Evolutionary conservation across 2,888 invertebrate genomes (phyloP).

Genomic region (Aspidiotus destructor): DNA sequence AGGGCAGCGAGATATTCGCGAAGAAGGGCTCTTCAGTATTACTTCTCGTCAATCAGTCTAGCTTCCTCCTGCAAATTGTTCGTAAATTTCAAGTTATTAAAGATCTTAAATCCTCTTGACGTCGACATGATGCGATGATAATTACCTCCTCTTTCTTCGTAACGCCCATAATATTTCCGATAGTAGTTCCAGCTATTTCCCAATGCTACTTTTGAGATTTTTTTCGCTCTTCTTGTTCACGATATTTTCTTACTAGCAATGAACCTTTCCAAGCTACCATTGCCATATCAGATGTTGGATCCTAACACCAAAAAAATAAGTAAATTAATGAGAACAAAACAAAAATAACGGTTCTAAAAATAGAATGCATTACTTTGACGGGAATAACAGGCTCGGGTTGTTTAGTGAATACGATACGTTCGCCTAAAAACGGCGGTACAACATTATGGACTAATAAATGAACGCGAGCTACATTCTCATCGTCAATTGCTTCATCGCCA

Average conservation of each 20-base stretch:
- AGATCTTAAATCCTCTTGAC: background rate
- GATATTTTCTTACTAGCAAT: slow-evolving; percentile 72
- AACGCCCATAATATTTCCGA: slow-evolving; percentile 96
- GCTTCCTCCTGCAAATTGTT: slow-evolving; percentile 40
- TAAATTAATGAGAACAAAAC: background rate
- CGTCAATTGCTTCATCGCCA: slow-evolving; percentile 86
- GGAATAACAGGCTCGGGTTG: slow-evolving; percentile 99
- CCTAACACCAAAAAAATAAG: slow-evolving; percentile 43
- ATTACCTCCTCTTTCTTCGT: slow-evolving; percentile 57
- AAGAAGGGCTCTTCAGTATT: too few species aligned
- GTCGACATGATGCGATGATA: background rate
- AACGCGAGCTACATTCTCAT: slow-evolving; percentile 87
- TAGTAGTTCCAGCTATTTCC: slow-evolving; percentile 92
- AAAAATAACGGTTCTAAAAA: background rate
- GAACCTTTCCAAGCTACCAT: slow-evolving; percentile 89
- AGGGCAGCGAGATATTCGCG: too few species aligned
- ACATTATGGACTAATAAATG: slow-evolving; percentile 96
- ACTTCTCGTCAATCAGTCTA: slow-evolving; percentile 51
- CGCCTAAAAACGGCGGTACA: slow-evolving; percentile 96
- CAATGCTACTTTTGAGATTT: slow-evolving; percentile 98
- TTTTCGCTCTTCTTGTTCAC: slow-evolving; percentile 93
- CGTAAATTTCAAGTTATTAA: slow-evolving; percentile 14
- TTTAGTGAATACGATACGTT: slow-evolving; percentile 96
- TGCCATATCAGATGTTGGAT: slow-evolving; percentile 97
- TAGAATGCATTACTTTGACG: slow-evolving; percentile 49